Percentiles rank a stretch among this genome's conserved stretches.
Conservation (phyloP, 2,797 vertebrate genomes). For the Odontamblyopus rebecca region DNA sequence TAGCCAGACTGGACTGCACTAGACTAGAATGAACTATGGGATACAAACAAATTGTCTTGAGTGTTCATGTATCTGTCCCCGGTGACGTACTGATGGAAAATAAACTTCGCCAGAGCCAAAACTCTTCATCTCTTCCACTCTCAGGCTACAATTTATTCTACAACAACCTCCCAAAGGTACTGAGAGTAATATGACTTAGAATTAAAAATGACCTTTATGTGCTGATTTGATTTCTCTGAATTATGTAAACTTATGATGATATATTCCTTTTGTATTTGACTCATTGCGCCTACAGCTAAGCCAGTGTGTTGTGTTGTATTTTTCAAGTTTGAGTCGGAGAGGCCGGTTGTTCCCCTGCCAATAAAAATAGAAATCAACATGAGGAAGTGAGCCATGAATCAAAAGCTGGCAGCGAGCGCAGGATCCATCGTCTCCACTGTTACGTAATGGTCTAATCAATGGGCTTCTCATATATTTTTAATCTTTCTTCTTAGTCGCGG, state of each 20-base stretch:
- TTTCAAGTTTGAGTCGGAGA: background rate
- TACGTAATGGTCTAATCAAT: conserved; percentile 5
- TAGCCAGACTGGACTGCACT: no score
- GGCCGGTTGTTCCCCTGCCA: background rate
- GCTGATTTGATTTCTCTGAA: background rate
- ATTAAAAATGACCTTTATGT: background rate
- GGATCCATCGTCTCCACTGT: background rate
- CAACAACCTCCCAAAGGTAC: background rate
- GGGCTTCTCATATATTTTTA: background rate
- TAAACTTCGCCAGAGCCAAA: no score
- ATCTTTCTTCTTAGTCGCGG: background rate
- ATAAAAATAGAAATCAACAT: conserved; percentile 4
- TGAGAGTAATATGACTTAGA: background rate
- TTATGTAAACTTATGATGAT: background rate
- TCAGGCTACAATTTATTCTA: no score
- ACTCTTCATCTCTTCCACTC: no score
- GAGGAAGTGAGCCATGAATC: conserved; percentile 11
- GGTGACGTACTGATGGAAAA: no score
- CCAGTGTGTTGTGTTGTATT: background rate
- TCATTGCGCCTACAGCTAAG: background rate
- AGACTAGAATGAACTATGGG: no score
- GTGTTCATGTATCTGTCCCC: no score
- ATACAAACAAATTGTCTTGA: no score
- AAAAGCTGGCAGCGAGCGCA: background rate
- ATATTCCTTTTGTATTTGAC: background rate